These are phyloP conservation scores for Cryptosula pallasiana DNA, from an alignment of 2,888 invertebrate species.

Conservation along the genomic window DNA sequence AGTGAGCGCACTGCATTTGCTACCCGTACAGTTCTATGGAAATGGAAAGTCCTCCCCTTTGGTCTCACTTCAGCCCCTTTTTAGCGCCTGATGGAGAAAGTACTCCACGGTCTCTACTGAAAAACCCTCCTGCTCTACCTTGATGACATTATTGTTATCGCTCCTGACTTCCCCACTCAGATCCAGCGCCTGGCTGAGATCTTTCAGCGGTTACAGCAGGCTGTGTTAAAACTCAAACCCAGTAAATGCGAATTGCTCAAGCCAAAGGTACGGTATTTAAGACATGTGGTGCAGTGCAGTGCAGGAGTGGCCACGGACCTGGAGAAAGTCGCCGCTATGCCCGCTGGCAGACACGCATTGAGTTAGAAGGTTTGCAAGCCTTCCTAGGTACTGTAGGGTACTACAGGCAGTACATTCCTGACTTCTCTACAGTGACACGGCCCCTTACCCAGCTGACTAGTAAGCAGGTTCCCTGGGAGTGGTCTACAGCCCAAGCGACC, in stretches of 20 bases:
- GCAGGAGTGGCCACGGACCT: constrained; percentile 24
- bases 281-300: constrained; percentile 24
- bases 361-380: not conserved
- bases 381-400: not conserved
- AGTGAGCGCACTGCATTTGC: constrained; percentile 31
- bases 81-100: constrained; percentile 31
- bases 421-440: constrained; percentile 16
- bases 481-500: not conserved
- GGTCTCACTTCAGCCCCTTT: constrained; percentile 26
- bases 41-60: not conserved
- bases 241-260: constrained; percentile 31
- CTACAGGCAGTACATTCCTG: constrained; percentile 8
- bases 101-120: constrained; percentile 23
- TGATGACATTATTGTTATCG: constrained; percentile 32
- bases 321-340: constrained; percentile 13
- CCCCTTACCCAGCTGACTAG: constrained; percentile 21
- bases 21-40: not conserved
- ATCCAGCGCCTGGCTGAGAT: constrained; percentile 28
- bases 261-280: constrained; percentile 18
- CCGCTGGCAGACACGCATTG: not conserved
- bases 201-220: constrained; percentile 28
- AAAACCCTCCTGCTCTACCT: constrained; percentile 28
- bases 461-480: not conserved
- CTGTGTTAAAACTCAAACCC: constrained; percentile 31
- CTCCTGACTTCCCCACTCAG: constrained; percentile 27